Evolutionary conservation across 2,888 invertebrate genomes (phyloP).

Genomic region (Thysanoteuthis rhombus): DNA sequence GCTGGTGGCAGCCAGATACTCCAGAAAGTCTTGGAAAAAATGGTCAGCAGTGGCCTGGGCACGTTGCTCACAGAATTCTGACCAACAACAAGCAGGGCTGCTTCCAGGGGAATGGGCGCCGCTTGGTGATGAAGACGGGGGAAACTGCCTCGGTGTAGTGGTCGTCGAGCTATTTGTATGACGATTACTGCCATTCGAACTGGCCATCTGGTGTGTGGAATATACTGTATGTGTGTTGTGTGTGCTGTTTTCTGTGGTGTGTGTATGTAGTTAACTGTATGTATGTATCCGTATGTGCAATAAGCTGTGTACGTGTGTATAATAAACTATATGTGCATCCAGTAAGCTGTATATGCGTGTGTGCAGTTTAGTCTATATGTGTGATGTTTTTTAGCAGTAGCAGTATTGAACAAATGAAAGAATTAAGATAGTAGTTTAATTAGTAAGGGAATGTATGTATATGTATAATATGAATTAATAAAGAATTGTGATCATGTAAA

Average conservation of each 20-base stretch:
- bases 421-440: not conserved
- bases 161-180: not conserved
- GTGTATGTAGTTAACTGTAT: too few species aligned
- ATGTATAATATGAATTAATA: not conserved
- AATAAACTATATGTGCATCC: not conserved
- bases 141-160: not conserved
- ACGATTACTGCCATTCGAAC: constrained; percentile 14
- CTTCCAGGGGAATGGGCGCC: not conserved
- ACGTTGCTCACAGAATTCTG: constrained; percentile 70
- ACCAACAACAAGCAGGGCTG: constrained; percentile 35
- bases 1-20: constrained; percentile 60
- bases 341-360: not conserved
- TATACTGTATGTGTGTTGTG: not conserved
- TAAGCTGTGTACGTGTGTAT: too few species aligned
- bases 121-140: not conserved
- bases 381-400: not conserved
- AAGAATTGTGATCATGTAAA: not conserved
- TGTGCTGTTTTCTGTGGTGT: not conserved
- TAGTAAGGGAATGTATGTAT: not conserved
- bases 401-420: not conserved
- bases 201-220: constrained; percentile 17
- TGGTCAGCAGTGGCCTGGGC: constrained; percentile 86
- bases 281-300: too few species aligned
- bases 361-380: not conserved
- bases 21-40: constrained; percentile 86